Conservation (phyloP, 2,797 vertebrate species). For the Discoglossus pictus region DNA sequence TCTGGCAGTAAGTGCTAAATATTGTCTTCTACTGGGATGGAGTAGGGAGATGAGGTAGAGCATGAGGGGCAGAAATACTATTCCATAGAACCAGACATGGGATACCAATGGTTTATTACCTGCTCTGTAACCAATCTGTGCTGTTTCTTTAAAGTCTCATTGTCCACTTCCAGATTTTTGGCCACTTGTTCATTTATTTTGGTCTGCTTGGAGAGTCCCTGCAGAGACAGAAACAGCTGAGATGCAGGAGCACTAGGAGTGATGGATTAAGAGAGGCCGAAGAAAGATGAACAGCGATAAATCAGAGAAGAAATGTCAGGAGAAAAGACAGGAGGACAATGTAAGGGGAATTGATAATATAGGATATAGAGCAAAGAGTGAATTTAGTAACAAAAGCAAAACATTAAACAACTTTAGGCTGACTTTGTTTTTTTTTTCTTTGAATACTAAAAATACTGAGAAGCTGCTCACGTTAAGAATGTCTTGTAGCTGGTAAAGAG, state of each 20-base stretch:
- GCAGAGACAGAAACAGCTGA: neutral
- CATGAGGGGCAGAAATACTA: too few relatives aligned
- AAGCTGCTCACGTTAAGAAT: constrained; percentile 56
- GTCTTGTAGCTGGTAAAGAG: constrained; percentile 51
- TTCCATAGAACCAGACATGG: too few relatives aligned
- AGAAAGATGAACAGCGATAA: neutral
- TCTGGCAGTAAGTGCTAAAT: too few relatives aligned
- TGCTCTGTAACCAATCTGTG: constrained; percentile 75
- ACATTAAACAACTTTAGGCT: too few relatives aligned
- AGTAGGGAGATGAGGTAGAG: too few relatives aligned
- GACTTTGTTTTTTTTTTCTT: too few relatives aligned
- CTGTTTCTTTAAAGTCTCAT: constrained; percentile 63
- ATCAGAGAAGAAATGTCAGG: neutral
- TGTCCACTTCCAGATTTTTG: constrained; percentile 38
- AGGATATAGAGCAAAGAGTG: neutral
- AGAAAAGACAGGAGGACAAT: neutral
- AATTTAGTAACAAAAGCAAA: too few relatives aligned
- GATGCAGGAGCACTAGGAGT: too few relatives aligned
- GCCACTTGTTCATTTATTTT: constrained; percentile 30
- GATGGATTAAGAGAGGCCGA: neutral
- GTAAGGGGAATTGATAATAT: neutral
- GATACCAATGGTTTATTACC: constrained; percentile 56
- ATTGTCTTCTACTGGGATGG: too few relatives aligned
- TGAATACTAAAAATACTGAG: too few relatives aligned
- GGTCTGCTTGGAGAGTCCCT: constrained; percentile 33